These are phyloP conservation scores for Scartelaos histophorus DNA, from an alignment of 2,113 vertebrate genomes.

Conservation along the genomic window DNA sequence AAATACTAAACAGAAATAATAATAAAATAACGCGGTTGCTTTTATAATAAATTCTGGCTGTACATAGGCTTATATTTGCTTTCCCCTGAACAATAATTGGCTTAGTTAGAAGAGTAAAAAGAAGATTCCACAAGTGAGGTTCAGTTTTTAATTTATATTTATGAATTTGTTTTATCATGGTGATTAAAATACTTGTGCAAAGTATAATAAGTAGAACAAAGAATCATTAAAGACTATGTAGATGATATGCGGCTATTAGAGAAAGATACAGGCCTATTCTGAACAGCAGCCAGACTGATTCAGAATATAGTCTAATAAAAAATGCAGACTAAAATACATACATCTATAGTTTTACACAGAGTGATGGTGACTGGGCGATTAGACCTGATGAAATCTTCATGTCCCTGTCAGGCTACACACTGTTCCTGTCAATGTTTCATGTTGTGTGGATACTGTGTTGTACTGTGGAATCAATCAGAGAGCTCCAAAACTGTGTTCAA, in stretches of 20 bases:
- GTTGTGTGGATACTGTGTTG: slow-evolving; percentile 40
- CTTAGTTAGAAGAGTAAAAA: too few relatives aligned
- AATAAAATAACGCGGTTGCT: neutral
- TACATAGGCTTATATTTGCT: neutral
- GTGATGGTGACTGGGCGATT: slow-evolving; percentile 42
- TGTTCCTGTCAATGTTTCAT: slow-evolving; percentile 43
- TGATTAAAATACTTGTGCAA: neutral
- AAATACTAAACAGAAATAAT: neutral
- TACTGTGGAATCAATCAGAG: slow-evolving; percentile 53
- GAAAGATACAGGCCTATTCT: neutral
- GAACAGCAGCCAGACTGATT: neutral
- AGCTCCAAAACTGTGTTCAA: slow-evolving; percentile 54
- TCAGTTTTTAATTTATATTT: neutral
- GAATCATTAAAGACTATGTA: neutral
- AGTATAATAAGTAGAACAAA: too few relatives aligned
- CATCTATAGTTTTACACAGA: slow-evolving; percentile 14
- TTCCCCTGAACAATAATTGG: too few relatives aligned
- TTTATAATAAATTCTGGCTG: neutral
- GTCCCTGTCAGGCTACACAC: slow-evolving; percentile 38
- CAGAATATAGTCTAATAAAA: neutral
- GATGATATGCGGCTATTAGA: neutral
- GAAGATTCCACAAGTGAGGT: neutral
- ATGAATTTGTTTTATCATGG: neutral
- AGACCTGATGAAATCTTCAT: slow-evolving; percentile 56
- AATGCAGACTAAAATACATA: slow-evolving; percentile 15